Base-by-base conservation (phyloP, 35 echinoderm and acorn worm species). In the Eucidaris tribuloides region DNA sequence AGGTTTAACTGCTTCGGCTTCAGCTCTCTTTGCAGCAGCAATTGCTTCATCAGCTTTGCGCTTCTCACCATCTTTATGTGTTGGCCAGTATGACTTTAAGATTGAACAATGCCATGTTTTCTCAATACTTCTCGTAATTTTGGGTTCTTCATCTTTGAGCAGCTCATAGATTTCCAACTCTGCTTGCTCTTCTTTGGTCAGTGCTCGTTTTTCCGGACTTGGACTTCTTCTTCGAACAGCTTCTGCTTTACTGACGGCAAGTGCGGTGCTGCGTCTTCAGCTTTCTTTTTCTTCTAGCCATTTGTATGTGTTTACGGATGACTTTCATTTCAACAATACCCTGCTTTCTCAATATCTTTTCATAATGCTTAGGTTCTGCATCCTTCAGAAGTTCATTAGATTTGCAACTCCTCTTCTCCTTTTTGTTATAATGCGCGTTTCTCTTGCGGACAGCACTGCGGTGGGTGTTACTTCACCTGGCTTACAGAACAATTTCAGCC, bases 321-420 rank as follows among this genome's bases (percentile, higher is more conserved):
- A 23, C 58, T 62, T 90, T 90, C 34, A 57, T 42, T 52, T 78
- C 62, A 55, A 78, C 42, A 13, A 90, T 37, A 5, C 71, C 71
- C 34, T 90, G 63, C 31, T 59, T 83, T 3, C 57, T 60, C 7
- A 90, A 68, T 60, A 90, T 39, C 37, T 83, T 90, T n/a, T 81
- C 88, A 39, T 90, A 90, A 13, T 90, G 48, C 22, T 71, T 41
- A 5, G 88, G 88, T 64, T 90, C 40, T 37, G 63, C 88, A 45
- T 90, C 88, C 56, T 90, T 90, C 2, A 90, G 48, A 78, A 90
- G 44, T 35, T 90, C 88, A 76, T 83, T 77, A 33, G 83, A 37
- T 76, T 90, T 29, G 5, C 30, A 20, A 24, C n/a, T 29, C 30
- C 30, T 29, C 57, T 60, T 60, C 30, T 60, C 57, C 30, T 60